Evolutionary conservation across 2,113 vertebrate genomes (phyloP).

Genomic region (Paralichthys olivaceus): DNA sequence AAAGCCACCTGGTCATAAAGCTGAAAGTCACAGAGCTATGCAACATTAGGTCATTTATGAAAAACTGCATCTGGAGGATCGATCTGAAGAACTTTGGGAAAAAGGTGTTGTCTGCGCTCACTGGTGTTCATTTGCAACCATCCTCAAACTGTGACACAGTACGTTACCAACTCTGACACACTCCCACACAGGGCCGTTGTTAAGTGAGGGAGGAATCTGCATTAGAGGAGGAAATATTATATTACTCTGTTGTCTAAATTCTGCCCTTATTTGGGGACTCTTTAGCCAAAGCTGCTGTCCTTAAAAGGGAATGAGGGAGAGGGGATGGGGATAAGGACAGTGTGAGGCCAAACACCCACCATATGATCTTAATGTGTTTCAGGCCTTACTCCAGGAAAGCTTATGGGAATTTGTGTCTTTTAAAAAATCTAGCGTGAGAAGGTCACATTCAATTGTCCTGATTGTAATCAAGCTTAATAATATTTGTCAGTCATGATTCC

Average conservation of each 20-base stretch:
- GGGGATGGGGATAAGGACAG: slow-evolving; percentile 35
- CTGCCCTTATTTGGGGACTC: slow-evolving; percentile 77
- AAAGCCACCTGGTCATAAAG: not conserved
- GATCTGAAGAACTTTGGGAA: not conserved
- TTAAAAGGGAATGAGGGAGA: slow-evolving; percentile 77
- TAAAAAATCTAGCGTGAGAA: not conserved
- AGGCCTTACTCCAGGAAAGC: not conserved
- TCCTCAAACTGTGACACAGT: slow-evolving; percentile 30
- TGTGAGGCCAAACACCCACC: not conserved
- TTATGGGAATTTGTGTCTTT: too few species aligned
- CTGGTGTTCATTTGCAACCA: slow-evolving; percentile 36
- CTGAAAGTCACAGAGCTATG: not conserved
- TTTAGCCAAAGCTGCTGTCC: slow-evolving; percentile 54
- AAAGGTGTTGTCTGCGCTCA: not conserved
- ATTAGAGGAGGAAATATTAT: slow-evolving; percentile 61
- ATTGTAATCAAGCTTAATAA: too few species aligned
- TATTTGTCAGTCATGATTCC: not conserved
- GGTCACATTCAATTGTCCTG: too few species aligned
- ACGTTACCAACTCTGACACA: slow-evolving; percentile 16
- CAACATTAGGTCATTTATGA: too few species aligned
- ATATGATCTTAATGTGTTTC: not conserved
- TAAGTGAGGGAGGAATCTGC: slow-evolving; percentile 48
- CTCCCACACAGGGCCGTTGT: slow-evolving; percentile 56
- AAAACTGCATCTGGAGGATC: not conserved
- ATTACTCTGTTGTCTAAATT: slow-evolving; percentile 61